Evolutionary conservation across 2,888 invertebrate species (phyloP).

Genomic region (Cataglyphis cursor): DNA sequence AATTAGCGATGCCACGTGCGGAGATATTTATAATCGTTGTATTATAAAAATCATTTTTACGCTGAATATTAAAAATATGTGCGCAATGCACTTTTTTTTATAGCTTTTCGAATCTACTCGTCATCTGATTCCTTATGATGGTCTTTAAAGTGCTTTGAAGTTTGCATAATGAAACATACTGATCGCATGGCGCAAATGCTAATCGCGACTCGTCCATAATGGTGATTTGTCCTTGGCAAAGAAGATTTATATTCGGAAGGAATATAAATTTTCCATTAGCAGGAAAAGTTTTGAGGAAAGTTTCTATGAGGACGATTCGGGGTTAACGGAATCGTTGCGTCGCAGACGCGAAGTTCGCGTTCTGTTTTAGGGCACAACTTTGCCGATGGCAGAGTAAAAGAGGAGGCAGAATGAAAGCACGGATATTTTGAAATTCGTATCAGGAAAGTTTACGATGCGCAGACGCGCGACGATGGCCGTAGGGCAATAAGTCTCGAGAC

Average conservation of each 20-base stretch:
- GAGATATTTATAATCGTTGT: constrained; percentile 2
- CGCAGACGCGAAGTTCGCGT: constrained; percentile 61
- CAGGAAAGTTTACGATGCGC: constrained; percentile 58
- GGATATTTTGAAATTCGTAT: constrained; percentile 61
- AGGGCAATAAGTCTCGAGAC: constrained; percentile 33
- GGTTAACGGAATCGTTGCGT: constrained; percentile 60
- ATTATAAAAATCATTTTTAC: not conserved
- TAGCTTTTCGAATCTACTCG: not conserved
- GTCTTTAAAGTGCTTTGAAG: not conserved
- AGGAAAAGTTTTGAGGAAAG: constrained; percentile 58
- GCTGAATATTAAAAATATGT: not conserved
- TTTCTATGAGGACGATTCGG: constrained; percentile 59
- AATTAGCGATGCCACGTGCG: constrained; percentile 4
- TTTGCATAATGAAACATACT: constrained; percentile 36
- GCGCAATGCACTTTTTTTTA: not conserved
- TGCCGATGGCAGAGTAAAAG: constrained; percentile 15
- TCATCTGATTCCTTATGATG: not conserved
- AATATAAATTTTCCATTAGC: constrained; percentile 56
- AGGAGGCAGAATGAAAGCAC: constrained; percentile 5
- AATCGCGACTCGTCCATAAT: constrained; percentile 40
- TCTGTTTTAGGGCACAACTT: constrained; percentile 60
- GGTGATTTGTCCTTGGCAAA: constrained; percentile 38
- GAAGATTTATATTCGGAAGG: constrained; percentile 49
- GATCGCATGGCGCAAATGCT: constrained; percentile 24
- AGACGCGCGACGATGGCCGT: constrained; percentile 25